Conservation (phyloP, 1,140 invertebrate species). For the Mactra quadrangularis region DNA sequence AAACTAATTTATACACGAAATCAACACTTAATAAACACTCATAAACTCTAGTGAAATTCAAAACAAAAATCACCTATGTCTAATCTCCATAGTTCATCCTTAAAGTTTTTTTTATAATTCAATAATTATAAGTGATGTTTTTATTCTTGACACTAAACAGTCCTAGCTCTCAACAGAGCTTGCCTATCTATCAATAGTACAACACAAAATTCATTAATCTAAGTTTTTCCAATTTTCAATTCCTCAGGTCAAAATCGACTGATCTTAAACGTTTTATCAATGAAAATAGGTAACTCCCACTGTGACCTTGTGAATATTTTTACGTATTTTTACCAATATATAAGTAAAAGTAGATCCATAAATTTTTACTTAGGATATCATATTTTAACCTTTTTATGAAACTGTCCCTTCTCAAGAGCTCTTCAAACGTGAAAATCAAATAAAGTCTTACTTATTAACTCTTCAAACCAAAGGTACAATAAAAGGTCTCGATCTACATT, state of each 20-base stretch:
- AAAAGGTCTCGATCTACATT: constrained; percentile 11
- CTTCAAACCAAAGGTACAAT: constrained; percentile 21
- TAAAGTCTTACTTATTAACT: constrained; percentile 43
- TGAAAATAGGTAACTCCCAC: constrained; percentile 24
- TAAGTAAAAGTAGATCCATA: constrained; percentile 29
- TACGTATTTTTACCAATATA: constrained; percentile 42
- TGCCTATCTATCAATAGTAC: too few relatives aligned
- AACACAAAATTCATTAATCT: too few relatives aligned
- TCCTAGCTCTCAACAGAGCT: too few relatives aligned
- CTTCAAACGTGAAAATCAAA: constrained; percentile 41
- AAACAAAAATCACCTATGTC: too few relatives aligned
- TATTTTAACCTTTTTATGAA: constrained; percentile 30
- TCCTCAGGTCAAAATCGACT: not conserved
- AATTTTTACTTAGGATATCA: constrained; percentile 34
- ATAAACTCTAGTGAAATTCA: too few relatives aligned
- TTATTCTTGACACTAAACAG: too few relatives aligned
- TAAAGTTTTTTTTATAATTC: too few relatives aligned
- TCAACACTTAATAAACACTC: too few relatives aligned
- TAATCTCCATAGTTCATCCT: too few relatives aligned
- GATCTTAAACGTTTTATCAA: constrained; percentile 30
- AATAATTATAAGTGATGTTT: too few relatives aligned
- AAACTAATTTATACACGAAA: too few relatives aligned
- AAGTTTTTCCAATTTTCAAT: too few relatives aligned
- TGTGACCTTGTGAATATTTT: constrained; percentile 3
- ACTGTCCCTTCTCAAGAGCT: constrained; percentile 30